phyloP scores from a whole-genome alignment of 1,140 invertebrate genomes.

The Dermatophagoides farinae region DNA sequence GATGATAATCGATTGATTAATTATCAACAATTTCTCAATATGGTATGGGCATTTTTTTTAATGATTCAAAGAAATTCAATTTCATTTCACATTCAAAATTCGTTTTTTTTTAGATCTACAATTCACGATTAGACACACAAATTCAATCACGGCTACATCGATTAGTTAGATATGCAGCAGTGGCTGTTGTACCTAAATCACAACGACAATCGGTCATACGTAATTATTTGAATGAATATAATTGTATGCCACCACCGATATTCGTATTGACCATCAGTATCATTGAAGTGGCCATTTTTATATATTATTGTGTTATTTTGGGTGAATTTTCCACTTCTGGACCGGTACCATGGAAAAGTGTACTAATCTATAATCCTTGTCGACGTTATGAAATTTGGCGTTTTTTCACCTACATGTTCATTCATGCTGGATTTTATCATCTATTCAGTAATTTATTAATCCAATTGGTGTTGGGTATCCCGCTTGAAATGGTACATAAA shows the following conservation, averaged over 20 bases:
- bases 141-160: conserved; percentile 15
- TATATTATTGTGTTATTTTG: conserved; percentile 27
- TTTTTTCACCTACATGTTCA: conserved; percentile 86
- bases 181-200: conserved; percentile 34
- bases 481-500: conserved; percentile 83
- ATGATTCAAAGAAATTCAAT: background rate
- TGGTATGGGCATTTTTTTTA: conserved; percentile 32
- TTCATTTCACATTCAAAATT: background rate
- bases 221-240: conserved; percentile 61
- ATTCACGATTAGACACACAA: conserved; percentile 10
- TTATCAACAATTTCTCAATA: conserved; percentile 53
- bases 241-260: conserved; percentile 53
- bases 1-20: conserved; percentile 51
- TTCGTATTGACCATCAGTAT: conserved; percentile 45
- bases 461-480: conserved; percentile 73
- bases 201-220: conserved; percentile 28
- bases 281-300: conserved; percentile 26
- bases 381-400: conserved; percentile 56
- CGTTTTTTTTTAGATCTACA: background rate
- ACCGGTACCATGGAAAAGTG: conserved; percentile 43
- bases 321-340: conserved; percentile 24
- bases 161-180: conserved; percentile 19
- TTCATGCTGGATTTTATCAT: conserved; percentile 76
- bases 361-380: conserved; percentile 73
- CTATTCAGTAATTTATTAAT: conserved; percentile 76